Conservation (phyloP, 1,140 invertebrate genomes). For the Drosophila subpulchrella region DNA sequence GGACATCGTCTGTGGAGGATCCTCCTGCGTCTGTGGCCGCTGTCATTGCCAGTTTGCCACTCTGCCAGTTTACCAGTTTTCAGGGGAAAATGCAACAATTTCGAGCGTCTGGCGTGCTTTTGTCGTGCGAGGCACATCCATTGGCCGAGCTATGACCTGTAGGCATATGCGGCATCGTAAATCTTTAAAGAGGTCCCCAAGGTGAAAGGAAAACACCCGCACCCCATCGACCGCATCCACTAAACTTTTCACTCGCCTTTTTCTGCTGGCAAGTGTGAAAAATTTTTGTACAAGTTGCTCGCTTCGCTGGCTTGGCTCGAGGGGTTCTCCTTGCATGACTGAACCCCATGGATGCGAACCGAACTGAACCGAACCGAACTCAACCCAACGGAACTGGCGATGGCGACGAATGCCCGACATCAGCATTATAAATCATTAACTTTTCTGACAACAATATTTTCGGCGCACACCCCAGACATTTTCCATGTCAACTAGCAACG, state of each 20-base stretch:
- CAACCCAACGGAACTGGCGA: conserved; percentile 15
- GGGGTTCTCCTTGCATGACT: conserved; percentile 38
- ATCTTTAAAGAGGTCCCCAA: conserved; percentile 83
- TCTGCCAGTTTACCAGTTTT: conserved; percentile 17
- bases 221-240: conserved; percentile 24
- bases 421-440: conserved; percentile 82
- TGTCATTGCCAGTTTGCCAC: conserved; percentile 74
- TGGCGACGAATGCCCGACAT: conserved; percentile 60
- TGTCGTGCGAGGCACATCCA: conserved; percentile 46
- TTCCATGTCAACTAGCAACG: conserved; percentile 57
- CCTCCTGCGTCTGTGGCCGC: conserved; percentile 11
- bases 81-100: conserved; percentile 77
- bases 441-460: conserved; percentile 80
- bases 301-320: conserved; percentile 60
- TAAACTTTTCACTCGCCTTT: conserved; percentile 44
- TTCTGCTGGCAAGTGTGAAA: conserved; percentile 71
- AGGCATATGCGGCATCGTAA: conserved; percentile 83
- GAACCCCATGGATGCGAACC: conserved; percentile 24
- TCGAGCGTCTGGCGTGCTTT: conserved; percentile 65
- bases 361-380: conserved; percentile 4
- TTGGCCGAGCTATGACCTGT: conserved; percentile 69
- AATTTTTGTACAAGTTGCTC: conserved; percentile 80
- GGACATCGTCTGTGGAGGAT: conserved; percentile 19
- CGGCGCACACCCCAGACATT: conserved; percentile 50
- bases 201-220: conserved; percentile 43